Conservation (phyloP, 2,797 vertebrate genomes). For the Cyprinodon diabolis region DNA sequence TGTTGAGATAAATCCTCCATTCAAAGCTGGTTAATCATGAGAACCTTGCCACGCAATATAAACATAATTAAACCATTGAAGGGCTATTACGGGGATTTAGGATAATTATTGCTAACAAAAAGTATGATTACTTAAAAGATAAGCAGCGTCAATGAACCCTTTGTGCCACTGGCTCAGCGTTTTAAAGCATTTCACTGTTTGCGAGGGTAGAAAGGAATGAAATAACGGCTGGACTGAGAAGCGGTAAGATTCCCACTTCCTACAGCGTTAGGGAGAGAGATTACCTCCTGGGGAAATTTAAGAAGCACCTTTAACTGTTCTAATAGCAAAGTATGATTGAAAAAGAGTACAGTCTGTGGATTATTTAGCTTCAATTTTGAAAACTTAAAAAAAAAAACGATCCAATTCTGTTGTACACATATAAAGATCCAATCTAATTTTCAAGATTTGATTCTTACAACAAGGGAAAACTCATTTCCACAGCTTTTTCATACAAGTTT, state of each 20-base stretch:
- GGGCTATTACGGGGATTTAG: constrained; percentile 1
- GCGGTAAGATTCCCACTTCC: not conserved
- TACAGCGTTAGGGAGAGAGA: not conserved
- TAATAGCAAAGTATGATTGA: too few species aligned
- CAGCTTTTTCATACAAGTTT: too few species aligned
- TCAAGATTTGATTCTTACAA: too few species aligned
- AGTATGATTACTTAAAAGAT: not conserved
- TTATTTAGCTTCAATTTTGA: too few species aligned
- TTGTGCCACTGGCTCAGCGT: not conserved
- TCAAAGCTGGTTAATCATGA: not conserved
- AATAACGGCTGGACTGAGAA: not conserved
- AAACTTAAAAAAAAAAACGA: too few species aligned
- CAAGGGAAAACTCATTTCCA: not conserved
- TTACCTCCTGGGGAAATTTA: not conserved
- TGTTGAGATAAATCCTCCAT: not conserved
- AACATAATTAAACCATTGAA: constrained; percentile 11
- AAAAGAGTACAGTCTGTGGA: too few species aligned
- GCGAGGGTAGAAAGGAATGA: not conserved
- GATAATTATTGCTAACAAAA: constrained; percentile 21
- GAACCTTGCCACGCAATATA: not conserved
- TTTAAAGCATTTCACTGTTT: not conserved
- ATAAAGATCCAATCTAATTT: too few species aligned
- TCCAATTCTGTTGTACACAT: too few species aligned
- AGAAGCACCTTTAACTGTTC: too few species aligned
- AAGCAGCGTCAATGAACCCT: not conserved